Evolutionary conservation across 2,888 invertebrate species (phyloP).

Genomic region (Papilio protenor): DNA sequence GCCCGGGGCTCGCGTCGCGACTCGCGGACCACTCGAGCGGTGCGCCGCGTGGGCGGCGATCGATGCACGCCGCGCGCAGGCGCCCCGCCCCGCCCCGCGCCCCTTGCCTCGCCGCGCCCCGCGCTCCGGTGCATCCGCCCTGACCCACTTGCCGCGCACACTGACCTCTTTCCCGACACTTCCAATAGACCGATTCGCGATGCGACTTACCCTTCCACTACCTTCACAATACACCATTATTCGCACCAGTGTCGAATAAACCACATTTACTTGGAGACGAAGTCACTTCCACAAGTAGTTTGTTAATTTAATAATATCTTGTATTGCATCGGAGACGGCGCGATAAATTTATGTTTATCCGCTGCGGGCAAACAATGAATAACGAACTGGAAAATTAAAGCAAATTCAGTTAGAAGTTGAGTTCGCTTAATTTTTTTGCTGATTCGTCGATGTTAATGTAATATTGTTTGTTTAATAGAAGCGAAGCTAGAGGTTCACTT

Average conservation of each 20-base stretch:
- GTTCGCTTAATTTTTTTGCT: slow-evolving; percentile 47
- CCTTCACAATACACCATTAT: slow-evolving; percentile 48
- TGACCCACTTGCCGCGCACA: slow-evolving; percentile 80
- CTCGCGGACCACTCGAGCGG: slow-evolving; percentile 74
- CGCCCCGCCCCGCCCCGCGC: slow-evolving; percentile 66
- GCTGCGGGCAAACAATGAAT: slow-evolving; percentile 57
- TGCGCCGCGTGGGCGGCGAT: slow-evolving; percentile 66
- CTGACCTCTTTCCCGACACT: slow-evolving; percentile 57
- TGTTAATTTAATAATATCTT: slow-evolving; percentile 42
- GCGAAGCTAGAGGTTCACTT: background rate
- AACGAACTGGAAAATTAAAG: slow-evolving; percentile 65
- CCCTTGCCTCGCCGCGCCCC: slow-evolving; percentile 60
- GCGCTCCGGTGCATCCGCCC: slow-evolving; percentile 63
- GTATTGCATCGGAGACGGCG: slow-evolving; percentile 64
- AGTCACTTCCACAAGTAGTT: slow-evolving; percentile 39
- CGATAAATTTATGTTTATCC: slow-evolving; percentile 56
- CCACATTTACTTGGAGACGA: slow-evolving; percentile 45
- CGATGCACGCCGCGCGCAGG: slow-evolving; percentile 72
- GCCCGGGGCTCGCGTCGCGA: slow-evolving; percentile 79
- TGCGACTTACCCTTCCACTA: slow-evolving; percentile 50
- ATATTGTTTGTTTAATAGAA: slow-evolving; percentile 42
- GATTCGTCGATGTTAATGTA: slow-evolving; percentile 34
- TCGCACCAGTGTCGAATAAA: slow-evolving; percentile 51
- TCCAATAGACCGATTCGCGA: slow-evolving; percentile 55
- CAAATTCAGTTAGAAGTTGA: slow-evolving; percentile 53